Evolutionary conservation across 2,797 vertebrate genomes (phyloP).

Genomic region (Gallinago nigripennis): DNA sequence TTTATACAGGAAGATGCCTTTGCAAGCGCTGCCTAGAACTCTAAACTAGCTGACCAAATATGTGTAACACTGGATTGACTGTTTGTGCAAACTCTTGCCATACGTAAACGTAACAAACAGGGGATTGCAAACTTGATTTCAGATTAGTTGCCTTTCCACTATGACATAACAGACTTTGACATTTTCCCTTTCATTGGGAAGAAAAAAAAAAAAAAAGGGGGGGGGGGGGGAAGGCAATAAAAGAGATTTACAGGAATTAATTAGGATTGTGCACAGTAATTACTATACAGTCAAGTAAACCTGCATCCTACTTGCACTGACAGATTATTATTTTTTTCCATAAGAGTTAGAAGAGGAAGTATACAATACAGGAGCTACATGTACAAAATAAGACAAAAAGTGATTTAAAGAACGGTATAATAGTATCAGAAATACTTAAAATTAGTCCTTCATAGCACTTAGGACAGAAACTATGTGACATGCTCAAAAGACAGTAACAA

Average conservation of each 20-base stretch:
- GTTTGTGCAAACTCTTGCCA: neutral
- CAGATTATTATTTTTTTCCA: neutral
- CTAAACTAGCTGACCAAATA: neutral
- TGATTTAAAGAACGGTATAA: neutral
- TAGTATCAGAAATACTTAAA: neutral
- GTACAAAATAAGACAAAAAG: neutral
- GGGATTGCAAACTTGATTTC: neutral
- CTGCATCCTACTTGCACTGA: neutral
- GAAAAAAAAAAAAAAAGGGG: neutral
- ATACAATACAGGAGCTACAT: neutral
- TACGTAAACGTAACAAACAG: neutral
- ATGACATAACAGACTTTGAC: neutral
- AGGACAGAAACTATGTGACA: neutral
- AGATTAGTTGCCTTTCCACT: neutral
- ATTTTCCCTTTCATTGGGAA: neutral
- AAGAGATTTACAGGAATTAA: neutral
- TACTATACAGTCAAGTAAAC: neutral
- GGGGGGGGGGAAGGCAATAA: no score
- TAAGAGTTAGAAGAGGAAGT: neutral
- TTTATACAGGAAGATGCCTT: neutral
- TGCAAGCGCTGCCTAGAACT: neutral
- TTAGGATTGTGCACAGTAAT: neutral
- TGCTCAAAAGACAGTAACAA: neutral
- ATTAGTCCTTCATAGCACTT: neutral
- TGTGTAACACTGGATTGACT: neutral